Evolutionary conservation across 2,797 vertebrate genomes (phyloP), one percentile per base, ranked within the genome.

Genomic region (Cryptoblepharus egeriae): DNA sequence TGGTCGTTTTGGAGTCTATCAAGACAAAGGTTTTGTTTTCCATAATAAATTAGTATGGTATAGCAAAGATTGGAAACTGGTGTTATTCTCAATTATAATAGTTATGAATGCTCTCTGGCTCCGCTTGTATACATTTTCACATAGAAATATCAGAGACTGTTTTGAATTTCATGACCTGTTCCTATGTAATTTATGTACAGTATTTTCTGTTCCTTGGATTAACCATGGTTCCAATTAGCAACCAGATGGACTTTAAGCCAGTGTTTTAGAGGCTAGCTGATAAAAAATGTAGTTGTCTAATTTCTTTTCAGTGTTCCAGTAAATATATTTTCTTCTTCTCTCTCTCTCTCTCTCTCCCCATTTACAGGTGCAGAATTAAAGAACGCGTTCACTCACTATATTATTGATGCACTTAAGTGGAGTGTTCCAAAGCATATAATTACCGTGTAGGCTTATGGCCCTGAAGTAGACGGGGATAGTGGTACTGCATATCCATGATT

Each of bases 331-430:
- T 61, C 24, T 52, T 30, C 24, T 37, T 65, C 60, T 58, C 64
- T 69, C 65, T 63, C 55, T 42, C 64, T 22, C 55, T 67, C 67
- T 39, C 65, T 68, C 35, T 68, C 67, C 85, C 93, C 94, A 94
- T 94, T 96, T 96, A 95, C 95, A 97, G 96, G 95, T 96, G 96
- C 96, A 96, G 95, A 96, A 97, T 97, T 96, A 96, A 95, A 97
- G 96, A 95, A 96, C 94, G 93, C 91, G 92, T 96, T 95, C 95
- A 86, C 96, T 97, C 96, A 96, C 96, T 97, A 94, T 96, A 97
- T 97, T 98, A 97, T 97, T 97, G 97, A 96, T 96, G 96, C 96
- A 97, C 96, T 97, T 97, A 97, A 96, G 95, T 97, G 96, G 96
- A 97, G 97, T 97, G 96, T 96, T 96, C 93, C 95, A 95, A 97